A percentile compares a stretch with the other conserved stretches of the same genome.
These are phyloP conservation scores for Metacarcinus magister DNA, from an alignment of 2,888 invertebrate genomes.

Conservation along the genomic window DNA sequence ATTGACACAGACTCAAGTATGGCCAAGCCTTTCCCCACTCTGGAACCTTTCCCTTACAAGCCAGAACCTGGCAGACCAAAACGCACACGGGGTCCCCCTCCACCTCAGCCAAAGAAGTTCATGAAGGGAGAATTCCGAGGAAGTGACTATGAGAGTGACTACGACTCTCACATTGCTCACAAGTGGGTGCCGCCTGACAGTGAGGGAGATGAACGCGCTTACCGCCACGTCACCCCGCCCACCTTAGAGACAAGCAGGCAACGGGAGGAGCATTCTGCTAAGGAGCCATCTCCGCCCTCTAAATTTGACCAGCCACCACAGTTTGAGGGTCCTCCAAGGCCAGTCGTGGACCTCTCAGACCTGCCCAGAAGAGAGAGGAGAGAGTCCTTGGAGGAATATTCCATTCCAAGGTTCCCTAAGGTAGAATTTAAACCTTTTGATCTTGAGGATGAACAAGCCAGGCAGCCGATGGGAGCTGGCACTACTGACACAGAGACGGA, in stretches of 20 bases:
- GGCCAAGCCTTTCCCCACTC: slow-evolving; percentile 85
- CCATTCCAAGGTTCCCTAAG: slow-evolving; percentile 81
- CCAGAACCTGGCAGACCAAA: slow-evolving; percentile 85
- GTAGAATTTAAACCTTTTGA: slow-evolving; percentile 82
- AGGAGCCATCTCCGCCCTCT: slow-evolving; percentile 81
- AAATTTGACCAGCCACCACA: slow-evolving; percentile 87
- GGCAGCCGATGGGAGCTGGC: slow-evolving; percentile 43
- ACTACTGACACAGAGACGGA: slow-evolving; percentile 79
- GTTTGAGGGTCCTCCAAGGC: slow-evolving; percentile 85
- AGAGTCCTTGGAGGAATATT: slow-evolving; percentile 81
- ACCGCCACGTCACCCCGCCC: slow-evolving; percentile 86
- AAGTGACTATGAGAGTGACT: slow-evolving; percentile 90
- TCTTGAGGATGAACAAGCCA: slow-evolving; percentile 74
- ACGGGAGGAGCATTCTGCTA: slow-evolving; percentile 73
- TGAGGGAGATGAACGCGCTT: slow-evolving; percentile 87
- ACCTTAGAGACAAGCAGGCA: slow-evolving; percentile 29
- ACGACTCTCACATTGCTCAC: slow-evolving; percentile 86
- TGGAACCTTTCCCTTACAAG: slow-evolving; percentile 86
- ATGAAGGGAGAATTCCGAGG: slow-evolving; percentile 88
- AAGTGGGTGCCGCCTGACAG: slow-evolving; percentile 88
- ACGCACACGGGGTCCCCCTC: slow-evolving; percentile 85
- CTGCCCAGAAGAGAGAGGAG: slow-evolving; percentile 80
- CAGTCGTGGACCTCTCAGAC: slow-evolving; percentile 80
- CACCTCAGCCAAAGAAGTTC: slow-evolving; percentile 89
- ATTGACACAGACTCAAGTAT: slow-evolving; percentile 80